Evolutionary conservation across 2,888 invertebrate genomes (phyloP).

Genomic region (Ochropacha duplaris): DNA sequence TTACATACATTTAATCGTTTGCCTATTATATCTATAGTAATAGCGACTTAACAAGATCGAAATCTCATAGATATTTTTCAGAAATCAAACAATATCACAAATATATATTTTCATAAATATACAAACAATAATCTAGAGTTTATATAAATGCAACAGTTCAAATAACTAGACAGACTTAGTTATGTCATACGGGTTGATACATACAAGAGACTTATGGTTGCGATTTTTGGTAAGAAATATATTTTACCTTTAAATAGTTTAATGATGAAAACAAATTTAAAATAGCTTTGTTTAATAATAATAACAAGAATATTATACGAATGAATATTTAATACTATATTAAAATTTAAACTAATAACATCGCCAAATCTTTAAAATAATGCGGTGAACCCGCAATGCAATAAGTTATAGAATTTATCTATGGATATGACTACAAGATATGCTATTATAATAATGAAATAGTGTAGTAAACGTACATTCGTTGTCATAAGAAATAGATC

Average conservation of each 20-base stretch:
- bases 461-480: constrained; percentile 55
- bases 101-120: constrained; percentile 23
- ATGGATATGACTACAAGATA: constrained; percentile 77
- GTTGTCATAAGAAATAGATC: constrained; percentile 59
- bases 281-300: neutral
- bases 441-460: constrained; percentile 62
- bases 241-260: neutral
- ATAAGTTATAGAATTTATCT: constrained; percentile 37
- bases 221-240: neutral
- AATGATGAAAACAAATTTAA: neutral
- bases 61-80: constrained; percentile 36
- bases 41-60: constrained; percentile 55
- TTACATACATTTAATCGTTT: constrained; percentile 70
- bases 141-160: constrained; percentile 3
- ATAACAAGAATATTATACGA: neutral
- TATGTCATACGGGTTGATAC: neutral
- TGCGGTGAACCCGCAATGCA: constrained; percentile 18
- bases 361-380: neutral
- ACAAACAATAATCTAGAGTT: constrained; percentile 7
- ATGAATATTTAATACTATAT: neutral
- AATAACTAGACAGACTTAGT: neutral
- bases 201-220: neutral
- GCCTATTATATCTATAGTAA: constrained; percentile 58
- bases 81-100: constrained; percentile 30
- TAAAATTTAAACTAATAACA: neutral